Conservation (phyloP, 2,113 vertebrate genomes). For the Gila orcuttii region DNA sequence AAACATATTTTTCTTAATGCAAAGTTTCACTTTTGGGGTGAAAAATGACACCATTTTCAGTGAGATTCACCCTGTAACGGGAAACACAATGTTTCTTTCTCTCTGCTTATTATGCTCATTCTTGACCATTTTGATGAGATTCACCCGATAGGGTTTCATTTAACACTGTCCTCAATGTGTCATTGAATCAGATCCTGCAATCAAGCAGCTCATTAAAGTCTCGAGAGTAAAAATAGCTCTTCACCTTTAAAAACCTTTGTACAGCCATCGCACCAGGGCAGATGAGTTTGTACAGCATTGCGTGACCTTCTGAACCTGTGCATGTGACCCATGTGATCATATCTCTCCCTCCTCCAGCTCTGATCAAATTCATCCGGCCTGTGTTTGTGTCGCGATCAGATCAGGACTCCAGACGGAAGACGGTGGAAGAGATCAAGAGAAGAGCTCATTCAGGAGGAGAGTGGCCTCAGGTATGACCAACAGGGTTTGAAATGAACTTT, state of each 20-base stretch:
- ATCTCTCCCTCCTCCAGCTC: conserved; percentile 74
- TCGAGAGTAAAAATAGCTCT: not conserved
- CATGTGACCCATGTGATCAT: not conserved
- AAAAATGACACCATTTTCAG: not conserved
- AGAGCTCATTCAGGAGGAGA: conserved; percentile 87
- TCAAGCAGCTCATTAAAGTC: not conserved
- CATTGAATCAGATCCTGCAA: not conserved
- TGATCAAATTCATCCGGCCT: conserved; percentile 93
- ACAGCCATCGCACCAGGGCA: not conserved
- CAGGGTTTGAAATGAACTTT: too few relatives aligned
- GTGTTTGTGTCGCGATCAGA: conserved; percentile 96
- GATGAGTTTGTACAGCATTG: not conserved
- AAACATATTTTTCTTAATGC: not conserved
- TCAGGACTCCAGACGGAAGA: conserved; percentile 93
- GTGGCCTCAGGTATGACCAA: conserved; percentile 89
- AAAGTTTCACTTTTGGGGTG: not conserved
- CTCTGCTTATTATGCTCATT: not conserved
- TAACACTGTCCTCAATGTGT: not conserved
- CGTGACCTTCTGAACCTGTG: not conserved
- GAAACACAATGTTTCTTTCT: not conserved
- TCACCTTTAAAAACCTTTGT: not conserved
- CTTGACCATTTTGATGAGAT: not conserved
- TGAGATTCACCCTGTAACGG: not conserved
- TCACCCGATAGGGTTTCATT: not conserved
- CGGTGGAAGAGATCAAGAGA: conserved; percentile 92